phyloP scores from a whole-genome alignment of 1,140 invertebrate species.

The Drosophila lacteicornis region DNA sequence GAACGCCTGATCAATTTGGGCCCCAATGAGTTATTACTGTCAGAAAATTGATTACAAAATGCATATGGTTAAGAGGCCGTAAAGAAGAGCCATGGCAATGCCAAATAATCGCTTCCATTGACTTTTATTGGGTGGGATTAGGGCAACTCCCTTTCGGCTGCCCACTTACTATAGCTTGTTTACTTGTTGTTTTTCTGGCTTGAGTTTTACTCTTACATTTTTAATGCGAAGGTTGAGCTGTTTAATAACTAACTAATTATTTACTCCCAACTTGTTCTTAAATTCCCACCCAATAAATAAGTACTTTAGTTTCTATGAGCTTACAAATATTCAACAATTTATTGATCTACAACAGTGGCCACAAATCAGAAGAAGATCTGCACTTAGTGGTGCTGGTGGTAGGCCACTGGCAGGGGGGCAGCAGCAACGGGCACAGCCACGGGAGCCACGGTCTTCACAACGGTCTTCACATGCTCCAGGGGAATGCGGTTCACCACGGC shows the following conservation, averaged over 20 bases:
- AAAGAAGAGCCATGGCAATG: conserved; percentile 29
- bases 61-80: conserved; percentile 23
- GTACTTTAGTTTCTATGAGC: conserved; percentile 13
- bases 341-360: conserved; percentile 49
- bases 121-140: conserved; percentile 17
- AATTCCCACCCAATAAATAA: neutral
- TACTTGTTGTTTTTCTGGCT: neutral
- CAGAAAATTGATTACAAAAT: conserved; percentile 58
- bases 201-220: neutral
- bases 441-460: conserved; percentile 69
- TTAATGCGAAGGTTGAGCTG: neutral
- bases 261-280: neutral
- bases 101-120: conserved; percentile 20
- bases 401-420: conserved; percentile 59
- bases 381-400: conserved; percentile 65
- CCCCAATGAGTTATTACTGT: conserved; percentile 65
- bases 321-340: conserved; percentile 81
- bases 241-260: neutral
- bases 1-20: conserved; percentile 45
- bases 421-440: conserved; percentile 58
- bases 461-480: conserved; percentile 69
- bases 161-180: neutral
- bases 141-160: conserved; percentile 4
- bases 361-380: conserved; percentile 7
- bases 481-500: conserved; percentile 85